Evolutionary conservation across 2,113 vertebrate species (phyloP), one percentile per base, ranked within the genome.

Genomic region (Misgurnus mizolepis): DNA sequence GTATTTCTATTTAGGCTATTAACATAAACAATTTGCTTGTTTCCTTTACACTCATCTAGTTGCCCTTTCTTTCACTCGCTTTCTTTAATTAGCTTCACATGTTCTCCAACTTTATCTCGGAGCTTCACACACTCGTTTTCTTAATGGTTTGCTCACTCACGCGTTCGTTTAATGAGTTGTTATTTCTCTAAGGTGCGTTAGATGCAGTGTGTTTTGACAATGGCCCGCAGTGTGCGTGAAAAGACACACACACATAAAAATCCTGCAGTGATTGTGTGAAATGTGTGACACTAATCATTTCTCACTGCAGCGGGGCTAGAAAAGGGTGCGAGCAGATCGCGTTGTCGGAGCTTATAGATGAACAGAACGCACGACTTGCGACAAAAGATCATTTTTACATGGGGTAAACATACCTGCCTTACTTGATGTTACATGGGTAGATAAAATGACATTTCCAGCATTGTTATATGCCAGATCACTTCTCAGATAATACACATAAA

Each of bases 241-340:
- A 50, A 18, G 9, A 61, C 43, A 47, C 66, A 60, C 55, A 72
- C 65, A 65, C 69, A 75, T 61, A 75, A 69, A 76, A 84, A 70
- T 71, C 83, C 80, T 81, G 76, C 76, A 79, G 83, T 85, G 76
- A 84, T 67, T 79, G 83, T 85, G 76, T 79, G 76, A 85, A 85
- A 62, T 79, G 76, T 80, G 83, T 76, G 76, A 67, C 80, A 79
- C 83, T 85, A 85, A 85, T 85, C 76, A 81, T 82, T 85, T 85
- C 83, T 82, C 83, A 85, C 83, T 79, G 83, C 76, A 82, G 14
- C 75, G 80, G 62, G 69, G 71, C 80, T 82, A 69, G 71, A 85
- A 82, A 50, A 69, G 62, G 67, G 76, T 82, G 80, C 61, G 76
- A 85, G 83, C 53, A 12, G 60, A 80, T 71, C 40, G 66, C 70